Evolutionary conservation across 2,888 invertebrate genomes (phyloP).

Genomic region (Andrena dorsata): DNA sequence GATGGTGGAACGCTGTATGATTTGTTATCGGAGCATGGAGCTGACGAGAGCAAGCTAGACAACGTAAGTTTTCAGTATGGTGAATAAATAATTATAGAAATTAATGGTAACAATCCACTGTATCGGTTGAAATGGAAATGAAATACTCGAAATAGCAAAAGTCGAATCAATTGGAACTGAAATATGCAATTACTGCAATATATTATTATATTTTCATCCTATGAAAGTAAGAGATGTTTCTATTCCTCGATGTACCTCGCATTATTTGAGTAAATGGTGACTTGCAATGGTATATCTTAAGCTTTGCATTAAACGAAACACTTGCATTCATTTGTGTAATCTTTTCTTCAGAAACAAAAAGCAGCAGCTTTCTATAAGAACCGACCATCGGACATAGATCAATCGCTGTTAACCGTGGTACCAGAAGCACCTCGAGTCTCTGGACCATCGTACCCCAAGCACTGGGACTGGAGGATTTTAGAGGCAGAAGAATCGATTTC

Average conservation of each 20-base stretch:
- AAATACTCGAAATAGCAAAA: not conserved
- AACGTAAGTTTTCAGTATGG: constrained; percentile 88
- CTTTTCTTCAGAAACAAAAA: constrained; percentile 90
- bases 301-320: not conserved
- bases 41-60: constrained; percentile 93
- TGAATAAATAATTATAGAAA: constrained; percentile 15
- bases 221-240: too few species aligned
- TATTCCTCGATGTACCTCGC: not conserved
- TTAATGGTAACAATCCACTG: not conserved
- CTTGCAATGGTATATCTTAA: not conserved
- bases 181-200: too few species aligned
- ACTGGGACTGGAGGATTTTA: constrained; percentile 91
- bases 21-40: constrained; percentile 92
- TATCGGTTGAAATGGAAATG: too few species aligned
- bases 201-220: too few species aligned
- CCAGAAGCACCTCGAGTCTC: constrained; percentile 94
- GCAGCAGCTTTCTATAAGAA: constrained; percentile 92
- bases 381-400: constrained; percentile 91
- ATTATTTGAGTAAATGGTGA: not conserved
- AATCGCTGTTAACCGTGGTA: constrained; percentile 88
- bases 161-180: not conserved
- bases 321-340: not conserved
- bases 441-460: constrained; percentile 89
- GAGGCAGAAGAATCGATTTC: constrained; percentile 84
- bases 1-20: constrained; percentile 92